Percentiles rank a stretch among this genome's conserved stretches.
Evolutionary conservation across 2,797 vertebrate species (phyloP).

Genomic region (Chloroceryle inda): DNA sequence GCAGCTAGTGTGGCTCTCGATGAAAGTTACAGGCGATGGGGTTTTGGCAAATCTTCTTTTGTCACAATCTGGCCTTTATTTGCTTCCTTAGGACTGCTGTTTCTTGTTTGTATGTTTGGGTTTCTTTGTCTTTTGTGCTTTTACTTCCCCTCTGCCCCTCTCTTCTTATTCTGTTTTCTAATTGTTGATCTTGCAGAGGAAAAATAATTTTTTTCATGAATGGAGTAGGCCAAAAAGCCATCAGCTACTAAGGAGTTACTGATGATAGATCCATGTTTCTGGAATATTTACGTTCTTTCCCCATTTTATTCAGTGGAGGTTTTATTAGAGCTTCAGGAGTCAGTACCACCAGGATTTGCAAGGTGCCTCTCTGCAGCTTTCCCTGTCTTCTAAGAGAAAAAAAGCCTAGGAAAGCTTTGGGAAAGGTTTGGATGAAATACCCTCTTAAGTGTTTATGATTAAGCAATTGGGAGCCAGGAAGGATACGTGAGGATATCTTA

Average conservation of each 20-base stretch:
- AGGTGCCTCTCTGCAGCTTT: background rate
- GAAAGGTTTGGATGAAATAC: background rate
- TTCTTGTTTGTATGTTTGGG: background rate
- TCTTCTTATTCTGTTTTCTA: background rate
- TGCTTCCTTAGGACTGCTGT: background rate
- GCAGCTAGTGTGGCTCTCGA: accelerated
- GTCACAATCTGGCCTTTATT: background rate
- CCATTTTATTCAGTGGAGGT: background rate
- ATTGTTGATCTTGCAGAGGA: background rate
- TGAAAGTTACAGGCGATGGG: background rate
- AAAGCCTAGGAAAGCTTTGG: background rate
- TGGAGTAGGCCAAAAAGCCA: background rate
- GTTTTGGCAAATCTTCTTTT: background rate
- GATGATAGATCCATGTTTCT: background rate
- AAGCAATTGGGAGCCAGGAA: background rate
- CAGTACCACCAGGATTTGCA: background rate
- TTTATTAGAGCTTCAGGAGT: background rate
- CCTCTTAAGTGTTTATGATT: background rate
- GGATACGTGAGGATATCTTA: background rate
- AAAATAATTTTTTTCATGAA: background rate
- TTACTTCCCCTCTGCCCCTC: background rate
- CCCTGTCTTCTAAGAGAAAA: background rate
- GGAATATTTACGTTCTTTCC: background rate
- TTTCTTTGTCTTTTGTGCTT: accelerated
- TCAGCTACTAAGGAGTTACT: background rate